Evolutionary conservation across 2,888 invertebrate species (phyloP), one percentile per base, ranked within the genome.

Genomic region (Frankliniella fusca): DNA sequence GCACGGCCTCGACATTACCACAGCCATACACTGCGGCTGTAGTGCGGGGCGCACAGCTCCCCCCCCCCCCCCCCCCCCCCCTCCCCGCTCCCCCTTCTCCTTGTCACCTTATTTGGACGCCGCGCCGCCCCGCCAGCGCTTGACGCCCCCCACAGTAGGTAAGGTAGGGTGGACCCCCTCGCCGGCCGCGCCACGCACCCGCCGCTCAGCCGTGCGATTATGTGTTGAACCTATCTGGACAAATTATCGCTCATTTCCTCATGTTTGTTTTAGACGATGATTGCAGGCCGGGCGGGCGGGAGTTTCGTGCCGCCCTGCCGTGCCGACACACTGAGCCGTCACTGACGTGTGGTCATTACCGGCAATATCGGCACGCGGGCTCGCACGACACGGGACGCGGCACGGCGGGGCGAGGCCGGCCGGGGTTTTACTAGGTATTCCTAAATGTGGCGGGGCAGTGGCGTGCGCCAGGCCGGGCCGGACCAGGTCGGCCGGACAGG

Each of bases 181-280:
- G 3, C 38, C 38, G 3, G 38, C 38, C 2, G 38, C 38, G 38
- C 38, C 38, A 38, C 38, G 38, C 38, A 38, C 38, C n/a, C 3
- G 54, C 12, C 61, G 18, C 18, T 18, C 18, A 27, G 27, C 70
- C 23, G 70, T 76, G 70, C 70, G 70, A 76, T 76, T 76, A 76
- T 27, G 70, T 76, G 70, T 76, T 76, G 70, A 76, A 23, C 70
- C 70, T 76, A 76, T 76, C 70, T 76, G 23, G 70, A 76, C 70
- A 76, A 76, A 76, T 76, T 76, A 76, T 76, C 70, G 70, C 10
- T 12, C 70, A 27, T 76, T 76, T 27, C 70, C 23, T 76, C 61
- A 61, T 76, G 70, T 76, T 76, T 76, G 70, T 27, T 76, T 76
- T 76, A 76, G 27, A 23, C 70, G 70, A 76, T 76, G 70, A 76